Conservation (phyloP, 2,888 invertebrate species). For the Mamestra brassicae region DNA sequence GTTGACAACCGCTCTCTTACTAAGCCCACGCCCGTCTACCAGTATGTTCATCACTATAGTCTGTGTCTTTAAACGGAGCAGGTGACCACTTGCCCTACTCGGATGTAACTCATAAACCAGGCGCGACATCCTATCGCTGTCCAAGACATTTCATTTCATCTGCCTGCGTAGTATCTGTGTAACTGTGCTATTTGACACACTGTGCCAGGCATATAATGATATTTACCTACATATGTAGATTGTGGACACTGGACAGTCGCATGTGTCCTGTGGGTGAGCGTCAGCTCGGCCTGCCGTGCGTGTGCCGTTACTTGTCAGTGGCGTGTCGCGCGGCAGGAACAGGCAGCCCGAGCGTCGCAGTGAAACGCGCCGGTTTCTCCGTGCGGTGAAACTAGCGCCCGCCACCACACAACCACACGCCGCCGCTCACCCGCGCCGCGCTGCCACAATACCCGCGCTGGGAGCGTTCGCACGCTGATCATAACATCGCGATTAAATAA, state of each 20-base stretch:
- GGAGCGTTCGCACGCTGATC: slow-evolving; percentile 55
- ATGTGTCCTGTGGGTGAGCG: not conserved
- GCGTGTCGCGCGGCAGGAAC: slow-evolving; percentile 44
- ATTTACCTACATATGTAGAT: not conserved
- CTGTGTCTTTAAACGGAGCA: not conserved
- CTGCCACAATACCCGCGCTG: slow-evolving; percentile 35
- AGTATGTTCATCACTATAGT: not conserved
- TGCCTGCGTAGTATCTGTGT: not conserved
- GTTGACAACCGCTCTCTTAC: too few relatives aligned
- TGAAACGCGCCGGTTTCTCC: slow-evolving; percentile 51
- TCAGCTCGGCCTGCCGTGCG: not conserved
- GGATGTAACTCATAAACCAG: not conserved
- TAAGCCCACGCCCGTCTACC: not conserved
- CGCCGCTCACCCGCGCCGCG: not conserved
- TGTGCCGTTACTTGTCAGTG: not conserved
- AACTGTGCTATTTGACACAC: not conserved
- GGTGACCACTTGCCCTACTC: not conserved
- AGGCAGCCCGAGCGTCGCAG: slow-evolving; percentile 35
- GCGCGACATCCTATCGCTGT: not conserved
- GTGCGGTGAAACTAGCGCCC: slow-evolving; percentile 40
- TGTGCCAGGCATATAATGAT: not conserved
- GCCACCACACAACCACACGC: slow-evolving; percentile 7
- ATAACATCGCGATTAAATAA: slow-evolving; percentile 57
- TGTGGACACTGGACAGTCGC: not conserved
- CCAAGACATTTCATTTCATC: not conserved